Base-by-base conservation (phyloP, 2,797 vertebrate genomes). In the Amniataba percoides region DNA sequence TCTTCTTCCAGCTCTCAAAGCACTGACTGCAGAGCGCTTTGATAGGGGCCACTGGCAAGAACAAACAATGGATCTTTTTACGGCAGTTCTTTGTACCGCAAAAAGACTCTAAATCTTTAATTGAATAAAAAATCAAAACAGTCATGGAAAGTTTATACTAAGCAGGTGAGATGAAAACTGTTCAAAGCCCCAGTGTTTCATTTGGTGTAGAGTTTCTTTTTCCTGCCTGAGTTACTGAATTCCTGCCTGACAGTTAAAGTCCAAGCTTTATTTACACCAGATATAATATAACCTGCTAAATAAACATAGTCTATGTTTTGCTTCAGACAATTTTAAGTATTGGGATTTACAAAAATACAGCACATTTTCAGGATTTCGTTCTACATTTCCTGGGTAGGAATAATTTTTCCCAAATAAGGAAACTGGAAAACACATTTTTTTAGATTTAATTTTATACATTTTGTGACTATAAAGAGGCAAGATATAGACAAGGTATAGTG, bases 11-110 rank as follows among this genome's bases (percentile, higher is more conserved):
- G 88, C 95, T 96, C 89, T 97, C 96, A 91, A 96, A 98, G 88
- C 96, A 96, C 86, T 99, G 98, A 93, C 96, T 97, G 92, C 98
- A 99, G 12, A 99, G 93, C 84, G 97, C 97, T 95, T 99, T 99
- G 94, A 99, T 97, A 70, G 98, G 98, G 80, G 98, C 98, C 97
- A 99, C 98, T 99, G 83, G 71, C 39, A 68, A 86, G 14, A 71
- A 85, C 64, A 85, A 82, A 80, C 52, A 82, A 68, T 1, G 23
- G 67, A 36, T 69, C 43, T 65, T 66, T 67, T 52, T 48, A 81
- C 1, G 18, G 2, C 39, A 31, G 1, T 3, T 21, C 21, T 57
- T 49, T 74, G 27, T 63, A 53, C 13, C 12, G 62, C 42, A 66
- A 40, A 63, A 59, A 76, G 18, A 51, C 31, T 10, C 14, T 45